These are phyloP conservation scores for Hesperia comma DNA, from an alignment of 2,888 invertebrate species.

Conservation along the genomic window DNA sequence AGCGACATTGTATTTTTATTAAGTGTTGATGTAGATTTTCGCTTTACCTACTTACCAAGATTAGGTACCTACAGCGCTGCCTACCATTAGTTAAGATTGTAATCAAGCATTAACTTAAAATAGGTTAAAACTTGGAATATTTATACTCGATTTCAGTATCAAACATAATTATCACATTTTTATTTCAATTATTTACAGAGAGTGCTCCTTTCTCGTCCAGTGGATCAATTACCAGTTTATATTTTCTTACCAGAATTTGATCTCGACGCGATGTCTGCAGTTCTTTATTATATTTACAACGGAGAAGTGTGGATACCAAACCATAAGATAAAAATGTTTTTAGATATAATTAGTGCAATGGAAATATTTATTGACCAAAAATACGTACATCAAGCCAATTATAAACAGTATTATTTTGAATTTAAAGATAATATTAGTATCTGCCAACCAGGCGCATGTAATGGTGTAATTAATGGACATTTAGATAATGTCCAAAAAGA, in stretches of 20 bases:
- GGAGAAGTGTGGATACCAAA: conserved; percentile 86
- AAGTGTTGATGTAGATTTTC: too few species aligned
- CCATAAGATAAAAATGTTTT: conserved; percentile 82
- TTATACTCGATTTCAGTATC: too few species aligned
- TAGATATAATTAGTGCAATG: conserved; percentile 81
- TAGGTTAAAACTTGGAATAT: too few species aligned
- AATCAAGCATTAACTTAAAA: too few species aligned
- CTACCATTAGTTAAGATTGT: too few species aligned
- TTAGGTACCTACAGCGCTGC: too few species aligned
- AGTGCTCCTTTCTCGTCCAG: conserved; percentile 63
- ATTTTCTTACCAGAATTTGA: conserved; percentile 87
- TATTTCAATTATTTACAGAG: conserved; percentile 54
- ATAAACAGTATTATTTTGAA: conserved; percentile 38
- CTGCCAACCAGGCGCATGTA: conserved; percentile 40
- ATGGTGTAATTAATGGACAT: not conserved
- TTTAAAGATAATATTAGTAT: conserved; percentile 46
- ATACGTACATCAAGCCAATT: conserved; percentile 44
- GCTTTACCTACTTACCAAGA: too few species aligned
- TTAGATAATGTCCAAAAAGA: conserved; percentile 12
- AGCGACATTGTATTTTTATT: not conserved
- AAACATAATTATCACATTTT: too few species aligned
- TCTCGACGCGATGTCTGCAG: conserved; percentile 84
- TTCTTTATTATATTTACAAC: conserved; percentile 88
- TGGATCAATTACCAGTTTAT: conserved; percentile 81
- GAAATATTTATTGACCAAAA: conserved; percentile 69